Evolutionary conservation across 2,113 vertebrate genomes (phyloP).

Genomic region (Cyprinus carpio): DNA sequence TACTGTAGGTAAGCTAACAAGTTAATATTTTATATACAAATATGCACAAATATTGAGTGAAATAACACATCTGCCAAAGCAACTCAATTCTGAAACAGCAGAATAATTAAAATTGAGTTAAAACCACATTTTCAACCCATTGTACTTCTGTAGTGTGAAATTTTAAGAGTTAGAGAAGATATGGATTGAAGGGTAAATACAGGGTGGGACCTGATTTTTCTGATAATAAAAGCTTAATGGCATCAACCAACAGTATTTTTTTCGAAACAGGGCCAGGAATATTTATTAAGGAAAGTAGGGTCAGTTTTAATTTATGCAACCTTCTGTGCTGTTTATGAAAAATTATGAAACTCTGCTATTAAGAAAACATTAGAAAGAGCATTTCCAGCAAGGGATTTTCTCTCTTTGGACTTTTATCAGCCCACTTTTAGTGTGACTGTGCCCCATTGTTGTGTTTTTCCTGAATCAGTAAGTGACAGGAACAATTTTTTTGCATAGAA

Average conservation of each 20-base stretch:
- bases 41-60: neutral
- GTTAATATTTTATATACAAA: neutral
- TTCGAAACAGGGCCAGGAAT: too few relatives aligned
- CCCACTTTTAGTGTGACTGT: neutral
- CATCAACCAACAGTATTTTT: too few relatives aligned
- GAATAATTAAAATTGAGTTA: too few relatives aligned
- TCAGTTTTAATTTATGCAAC: neutral
- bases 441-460: slow-evolving; percentile 15
- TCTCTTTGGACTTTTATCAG: neutral
- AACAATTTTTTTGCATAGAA: slow-evolving; percentile 25
- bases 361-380: too few relatives aligned
- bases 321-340: neutral
- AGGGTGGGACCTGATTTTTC: too few relatives aligned
- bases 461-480: slow-evolving; percentile 45
- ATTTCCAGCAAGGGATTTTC: neutral
- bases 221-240: too few relatives aligned
- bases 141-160: too few relatives aligned
- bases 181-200: too few relatives aligned
- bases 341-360: neutral
- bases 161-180: too few relatives aligned
- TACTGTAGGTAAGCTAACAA: neutral
- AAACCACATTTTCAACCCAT: too few relatives aligned
- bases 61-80: neutral
- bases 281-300: neutral
- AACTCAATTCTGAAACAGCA: too few relatives aligned